Evolutionary conservation across 1,140 invertebrate genomes (phyloP).

Genomic region (Episyrphus balteatus): DNA sequence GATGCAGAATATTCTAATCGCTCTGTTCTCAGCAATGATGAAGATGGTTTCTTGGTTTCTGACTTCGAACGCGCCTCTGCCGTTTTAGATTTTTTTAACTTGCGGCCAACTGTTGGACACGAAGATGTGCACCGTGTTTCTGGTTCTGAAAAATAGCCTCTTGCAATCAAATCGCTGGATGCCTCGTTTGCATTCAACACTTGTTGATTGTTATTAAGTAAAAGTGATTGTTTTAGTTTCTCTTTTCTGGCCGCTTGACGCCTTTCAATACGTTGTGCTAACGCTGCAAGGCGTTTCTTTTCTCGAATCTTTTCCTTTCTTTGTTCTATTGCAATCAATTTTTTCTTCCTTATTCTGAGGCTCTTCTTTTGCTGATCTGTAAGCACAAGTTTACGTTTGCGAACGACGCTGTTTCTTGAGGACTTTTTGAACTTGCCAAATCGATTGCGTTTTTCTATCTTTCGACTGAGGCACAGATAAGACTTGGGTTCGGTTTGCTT

Average conservation of each 20-base stretch:
- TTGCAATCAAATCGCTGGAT: conserved; percentile 10
- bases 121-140: conserved; percentile 12
- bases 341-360: conserved; percentile 12
- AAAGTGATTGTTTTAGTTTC: not conserved
- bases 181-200: conserved; percentile 18
- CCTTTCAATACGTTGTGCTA: conserved; percentile 21
- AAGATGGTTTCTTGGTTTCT: conserved; percentile 29
- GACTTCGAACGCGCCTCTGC: conserved; percentile 30
- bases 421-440: conserved; percentile 15
- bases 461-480: conserved; percentile 24
- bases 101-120: not conserved
- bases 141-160: conserved; percentile 35
- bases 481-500: conserved; percentile 33
- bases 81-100: conserved; percentile 4
- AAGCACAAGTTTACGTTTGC: conserved; percentile 21
- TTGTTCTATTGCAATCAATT: conserved; percentile 15
- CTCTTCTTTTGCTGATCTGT: conserved; percentile 24
- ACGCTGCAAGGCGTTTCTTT: conserved; percentile 16
- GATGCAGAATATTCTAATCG: not conserved
- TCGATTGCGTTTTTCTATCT: conserved; percentile 24
- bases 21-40: not conserved
- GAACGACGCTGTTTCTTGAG: conserved; percentile 3
- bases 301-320: conserved; percentile 2
- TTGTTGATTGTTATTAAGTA: conserved; percentile 5
- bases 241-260: conserved; percentile 1